Conservation (phyloP, 2,113 vertebrate species). For the Aythya baeri region DNA sequence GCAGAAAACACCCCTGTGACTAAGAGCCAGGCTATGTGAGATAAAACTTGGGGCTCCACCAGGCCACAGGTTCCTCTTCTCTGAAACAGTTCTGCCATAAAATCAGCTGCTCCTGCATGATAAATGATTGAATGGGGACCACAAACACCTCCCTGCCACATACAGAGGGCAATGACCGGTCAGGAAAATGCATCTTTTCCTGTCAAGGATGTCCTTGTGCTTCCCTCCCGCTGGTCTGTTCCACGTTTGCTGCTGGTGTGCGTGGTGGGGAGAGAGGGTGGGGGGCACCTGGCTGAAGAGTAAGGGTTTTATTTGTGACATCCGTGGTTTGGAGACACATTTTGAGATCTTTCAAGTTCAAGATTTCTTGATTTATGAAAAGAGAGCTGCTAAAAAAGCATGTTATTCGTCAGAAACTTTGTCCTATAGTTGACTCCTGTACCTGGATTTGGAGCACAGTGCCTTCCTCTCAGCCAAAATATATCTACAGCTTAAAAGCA, state of each 20-base stretch:
- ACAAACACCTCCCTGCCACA: neutral
- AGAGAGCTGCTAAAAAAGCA: neutral
- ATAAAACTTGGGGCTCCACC: neutral
- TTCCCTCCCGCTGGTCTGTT: neutral
- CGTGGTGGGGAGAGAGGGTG: no score
- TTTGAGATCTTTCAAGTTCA: neutral
- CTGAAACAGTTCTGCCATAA: neutral
- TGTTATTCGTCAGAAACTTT: neutral
- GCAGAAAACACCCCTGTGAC: neutral
- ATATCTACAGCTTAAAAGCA: neutral
- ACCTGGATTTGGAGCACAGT: neutral
- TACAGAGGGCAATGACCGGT: neutral
- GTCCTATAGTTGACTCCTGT: neutral
- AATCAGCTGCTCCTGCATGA: neutral
- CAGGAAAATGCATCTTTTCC: neutral
- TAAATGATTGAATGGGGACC: neutral
- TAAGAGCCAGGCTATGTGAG: neutral
- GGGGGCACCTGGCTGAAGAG: neutral
- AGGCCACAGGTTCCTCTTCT: neutral
- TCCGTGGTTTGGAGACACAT: neutral
- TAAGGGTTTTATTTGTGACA: neutral
- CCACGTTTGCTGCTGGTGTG: neutral
- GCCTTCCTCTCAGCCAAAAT: neutral
- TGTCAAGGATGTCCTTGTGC: neutral
- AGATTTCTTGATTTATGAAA: neutral